Conservation (phyloP, 2,888 invertebrate species). For the Chrysotoxum bicinctum region DNA sequence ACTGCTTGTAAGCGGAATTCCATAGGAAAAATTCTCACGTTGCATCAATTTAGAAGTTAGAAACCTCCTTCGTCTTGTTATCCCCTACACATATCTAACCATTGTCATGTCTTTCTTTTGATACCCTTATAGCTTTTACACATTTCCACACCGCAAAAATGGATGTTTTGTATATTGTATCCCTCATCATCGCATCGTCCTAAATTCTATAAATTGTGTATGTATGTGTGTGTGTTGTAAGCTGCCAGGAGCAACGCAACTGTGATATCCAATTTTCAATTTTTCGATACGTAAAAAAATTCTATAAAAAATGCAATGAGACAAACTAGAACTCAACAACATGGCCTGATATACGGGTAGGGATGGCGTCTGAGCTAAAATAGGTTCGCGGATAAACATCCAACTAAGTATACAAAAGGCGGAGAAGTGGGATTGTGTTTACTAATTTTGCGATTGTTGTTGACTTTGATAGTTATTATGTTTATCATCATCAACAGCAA, state of each 20-base stretch:
- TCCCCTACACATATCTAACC: not conserved
- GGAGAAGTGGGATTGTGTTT: slow-evolving; percentile 40
- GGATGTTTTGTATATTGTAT: slow-evolving; percentile 31
- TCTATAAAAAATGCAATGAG: not conserved
- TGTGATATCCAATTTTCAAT: slow-evolving; percentile 65
- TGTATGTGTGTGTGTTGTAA: slow-evolving; percentile 49
- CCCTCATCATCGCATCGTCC: slow-evolving; percentile 21
- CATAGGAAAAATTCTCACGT: slow-evolving; percentile 65
- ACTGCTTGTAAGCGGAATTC: slow-evolving; percentile 8
- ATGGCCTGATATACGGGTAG: not conserved
- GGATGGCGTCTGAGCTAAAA: not conserved
- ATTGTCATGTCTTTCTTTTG: not conserved
- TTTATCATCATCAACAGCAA: slow-evolving; percentile 50
- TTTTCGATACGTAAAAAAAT: slow-evolving; percentile 28
- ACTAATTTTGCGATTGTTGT: slow-evolving; percentile 70
- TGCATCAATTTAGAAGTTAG: slow-evolving; percentile 68
- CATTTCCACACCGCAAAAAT: slow-evolving; percentile 19
- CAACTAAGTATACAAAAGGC: not conserved
- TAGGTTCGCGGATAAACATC: not conserved
- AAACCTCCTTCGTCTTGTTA: slow-evolving; percentile 2
- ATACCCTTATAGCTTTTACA: not conserved
- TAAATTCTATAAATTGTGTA: not conserved
- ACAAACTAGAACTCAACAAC: slow-evolving; percentile 3
- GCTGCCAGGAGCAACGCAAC: slow-evolving; percentile 39
- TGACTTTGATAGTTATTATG: slow-evolving; percentile 71